Conservation (phyloP, 1,140 invertebrate genomes). For the Wiebesia pumilae region DNA sequence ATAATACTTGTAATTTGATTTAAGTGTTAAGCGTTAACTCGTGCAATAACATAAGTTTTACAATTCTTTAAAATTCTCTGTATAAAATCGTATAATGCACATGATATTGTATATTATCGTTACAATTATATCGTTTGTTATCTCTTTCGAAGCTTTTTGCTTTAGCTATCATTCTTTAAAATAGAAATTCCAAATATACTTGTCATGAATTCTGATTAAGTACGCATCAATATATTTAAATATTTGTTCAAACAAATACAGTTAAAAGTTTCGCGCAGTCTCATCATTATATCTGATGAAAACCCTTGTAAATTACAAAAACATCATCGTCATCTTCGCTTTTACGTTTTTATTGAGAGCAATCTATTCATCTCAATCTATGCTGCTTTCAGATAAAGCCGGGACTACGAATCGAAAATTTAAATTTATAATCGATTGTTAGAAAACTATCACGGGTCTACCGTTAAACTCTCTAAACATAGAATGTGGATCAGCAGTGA, state of each 20-base stretch:
- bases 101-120: slow-evolving; percentile 18
- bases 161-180: not conserved
- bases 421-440: not conserved
- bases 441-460: not conserved
- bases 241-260: not conserved
- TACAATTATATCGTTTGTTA: slow-evolving; percentile 36
- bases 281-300: not conserved
- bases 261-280: not conserved
- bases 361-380: not conserved
- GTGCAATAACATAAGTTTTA: slow-evolving; percentile 2
- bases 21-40: not conserved
- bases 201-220: not conserved
- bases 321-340: not conserved
- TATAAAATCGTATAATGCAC: slow-evolving; percentile 40
- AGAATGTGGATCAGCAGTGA: not conserved
- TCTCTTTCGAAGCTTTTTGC: not conserved
- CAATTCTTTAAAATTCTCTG: slow-evolving; percentile 17
- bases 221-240: not conserved
- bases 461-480: not conserved
- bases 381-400: not conserved
- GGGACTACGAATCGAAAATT: not conserved
- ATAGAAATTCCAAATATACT: not conserved
- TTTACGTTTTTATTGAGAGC: not conserved
- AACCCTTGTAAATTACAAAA: not conserved
- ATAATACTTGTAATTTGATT: not conserved